Conservation (phyloP, 1,140 invertebrate species). For the Drosophila equinoxialis region DNA sequence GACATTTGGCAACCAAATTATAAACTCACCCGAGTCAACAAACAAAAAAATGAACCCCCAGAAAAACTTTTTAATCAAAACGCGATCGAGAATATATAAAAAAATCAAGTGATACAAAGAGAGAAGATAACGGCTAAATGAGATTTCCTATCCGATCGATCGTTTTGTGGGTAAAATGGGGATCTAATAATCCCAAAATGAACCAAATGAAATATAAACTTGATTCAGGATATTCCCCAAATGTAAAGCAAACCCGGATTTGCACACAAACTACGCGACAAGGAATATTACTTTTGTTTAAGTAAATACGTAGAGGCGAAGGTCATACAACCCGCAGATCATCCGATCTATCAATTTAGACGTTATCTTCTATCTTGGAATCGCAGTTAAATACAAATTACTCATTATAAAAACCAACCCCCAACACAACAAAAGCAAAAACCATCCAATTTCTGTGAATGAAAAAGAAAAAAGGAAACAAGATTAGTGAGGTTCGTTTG, state of each 20-base stretch:
- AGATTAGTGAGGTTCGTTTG: conserved; percentile 56
- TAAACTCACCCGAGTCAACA: neutral
- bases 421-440: conserved; percentile 63
- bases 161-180: neutral
- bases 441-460: conserved; percentile 54
- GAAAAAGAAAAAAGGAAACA: conserved; percentile 81
- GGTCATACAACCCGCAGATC: neutral
- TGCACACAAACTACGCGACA: no score
- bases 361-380: neutral
- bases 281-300: no score
- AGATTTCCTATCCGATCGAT: neutral
- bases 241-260: no score
- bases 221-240: no score
- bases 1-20: neutral
- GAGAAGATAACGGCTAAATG: neutral
- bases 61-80: neutral
- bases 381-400: neutral
- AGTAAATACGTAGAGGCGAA: neutral
- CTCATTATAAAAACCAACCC: neutral
- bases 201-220: no score
- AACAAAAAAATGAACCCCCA: conserved; percentile 2
- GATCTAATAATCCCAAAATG: neutral
- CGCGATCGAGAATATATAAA: neutral
- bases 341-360: neutral
- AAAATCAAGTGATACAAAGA: neutral